phyloP scores from a whole-genome alignment of 2,113 vertebrate species.

The Lota lota region DNA sequence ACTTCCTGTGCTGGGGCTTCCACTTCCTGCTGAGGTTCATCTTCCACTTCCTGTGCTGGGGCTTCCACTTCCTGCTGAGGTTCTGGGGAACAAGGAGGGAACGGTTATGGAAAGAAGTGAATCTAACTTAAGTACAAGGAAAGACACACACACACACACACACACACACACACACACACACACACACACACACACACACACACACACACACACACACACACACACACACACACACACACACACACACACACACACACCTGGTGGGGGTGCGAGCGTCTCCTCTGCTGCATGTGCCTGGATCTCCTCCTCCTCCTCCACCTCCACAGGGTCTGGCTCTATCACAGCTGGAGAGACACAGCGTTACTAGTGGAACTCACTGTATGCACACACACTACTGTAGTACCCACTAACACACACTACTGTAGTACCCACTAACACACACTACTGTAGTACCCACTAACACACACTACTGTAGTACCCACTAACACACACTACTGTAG shows the following conservation, averaged over 20 bases:
- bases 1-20: constrained; percentile 7
- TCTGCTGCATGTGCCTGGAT: constrained; percentile 25
- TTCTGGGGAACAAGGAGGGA: constrained; percentile 6
- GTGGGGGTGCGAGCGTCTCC: constrained; percentile 22
- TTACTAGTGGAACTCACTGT: too few species aligned
- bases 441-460: too few species aligned
- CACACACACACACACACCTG: constrained; percentile 36
- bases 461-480: too few species aligned
- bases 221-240: neutral
- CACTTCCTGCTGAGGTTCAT: constrained; percentile 26
- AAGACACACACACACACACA: neutral
- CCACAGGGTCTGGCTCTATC: constrained; percentile 49
- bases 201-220: neutral
- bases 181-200: constrained; percentile 40
- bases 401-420: too few species aligned
- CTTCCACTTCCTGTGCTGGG: constrained; percentile 13
- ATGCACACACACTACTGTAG: too few species aligned
- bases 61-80: constrained; percentile 17
- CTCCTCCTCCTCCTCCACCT: constrained; percentile 42
- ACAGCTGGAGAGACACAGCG: constrained; percentile 23
- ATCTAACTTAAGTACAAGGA: neutral
- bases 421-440: too few species aligned
- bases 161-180: constrained; percentile 21
- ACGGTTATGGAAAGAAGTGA: neutral
- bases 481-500: too few species aligned